Conservation (phyloP, 2,888 invertebrate species). For the Gymnoscelis rufifasciata region DNA sequence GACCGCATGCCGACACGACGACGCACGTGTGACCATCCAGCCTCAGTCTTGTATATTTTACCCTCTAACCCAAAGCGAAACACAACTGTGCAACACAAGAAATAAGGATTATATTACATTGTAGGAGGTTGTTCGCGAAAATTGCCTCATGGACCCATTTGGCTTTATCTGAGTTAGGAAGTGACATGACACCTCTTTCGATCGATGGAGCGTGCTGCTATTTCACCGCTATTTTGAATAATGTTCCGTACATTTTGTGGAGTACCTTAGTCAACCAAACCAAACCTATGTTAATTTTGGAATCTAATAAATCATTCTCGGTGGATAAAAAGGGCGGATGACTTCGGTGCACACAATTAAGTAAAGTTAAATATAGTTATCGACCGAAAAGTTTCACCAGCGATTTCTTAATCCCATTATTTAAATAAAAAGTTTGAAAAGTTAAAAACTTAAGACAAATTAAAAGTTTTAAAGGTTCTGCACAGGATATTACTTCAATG, state of each 20-base stretch:
- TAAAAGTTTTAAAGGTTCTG: too few relatives aligned
- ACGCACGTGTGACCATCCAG: constrained; percentile 42
- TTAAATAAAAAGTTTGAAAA: too few relatives aligned
- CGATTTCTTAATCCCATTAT: too few relatives aligned
- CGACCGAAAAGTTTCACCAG: too few relatives aligned
- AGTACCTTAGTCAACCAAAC: constrained; percentile 1
- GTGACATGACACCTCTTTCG: constrained; percentile 52
- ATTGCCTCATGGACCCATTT: constrained; percentile 46
- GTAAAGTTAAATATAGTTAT: too few relatives aligned
- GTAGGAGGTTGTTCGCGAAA: constrained; percentile 8
- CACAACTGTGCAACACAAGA: constrained; percentile 5
- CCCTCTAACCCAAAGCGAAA: constrained; percentile 28
- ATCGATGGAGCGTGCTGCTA: constrained; percentile 50
- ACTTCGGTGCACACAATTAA: too few relatives aligned
- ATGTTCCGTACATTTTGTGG: constrained; percentile 26
- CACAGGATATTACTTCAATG: too few relatives aligned
- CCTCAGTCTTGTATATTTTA: constrained; percentile 54
- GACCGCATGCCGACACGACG: constrained; percentile 55
- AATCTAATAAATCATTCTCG: background rate
- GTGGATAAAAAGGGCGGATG: too few relatives aligned
- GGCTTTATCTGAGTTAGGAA: constrained; percentile 49
- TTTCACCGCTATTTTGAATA: constrained; percentile 39
- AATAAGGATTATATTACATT: constrained; percentile 8
- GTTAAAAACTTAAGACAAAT: too few relatives aligned
- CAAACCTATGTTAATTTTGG: too few relatives aligned